These are phyloP conservation scores for Iguana delicatissima DNA, from an alignment of 2,797 vertebrate species.

Conservation along the genomic window DNA sequence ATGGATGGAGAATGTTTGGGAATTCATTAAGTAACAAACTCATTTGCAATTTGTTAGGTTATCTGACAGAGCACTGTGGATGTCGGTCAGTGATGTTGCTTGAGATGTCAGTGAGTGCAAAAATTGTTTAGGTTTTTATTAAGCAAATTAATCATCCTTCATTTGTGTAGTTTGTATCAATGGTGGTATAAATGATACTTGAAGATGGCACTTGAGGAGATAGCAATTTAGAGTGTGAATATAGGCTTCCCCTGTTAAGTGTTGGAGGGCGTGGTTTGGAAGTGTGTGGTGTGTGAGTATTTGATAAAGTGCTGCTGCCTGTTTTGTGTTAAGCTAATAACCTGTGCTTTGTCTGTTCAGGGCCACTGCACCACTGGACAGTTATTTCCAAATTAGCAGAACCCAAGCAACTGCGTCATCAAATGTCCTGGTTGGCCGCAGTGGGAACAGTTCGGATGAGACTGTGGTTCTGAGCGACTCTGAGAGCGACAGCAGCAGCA, in stretches of 20 bases:
- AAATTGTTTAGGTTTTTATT: no score
- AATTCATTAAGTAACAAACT: neutral
- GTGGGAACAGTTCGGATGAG: slow-evolving; percentile 79
- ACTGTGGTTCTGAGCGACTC: slow-evolving; percentile 80
- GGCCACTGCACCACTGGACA: slow-evolving; percentile 78
- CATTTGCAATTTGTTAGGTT: neutral
- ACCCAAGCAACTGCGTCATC: slow-evolving; percentile 70
- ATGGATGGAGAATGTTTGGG: neutral
- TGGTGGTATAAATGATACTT: neutral
- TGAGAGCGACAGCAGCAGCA: slow-evolving; percentile 66
- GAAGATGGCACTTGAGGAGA: neutral
- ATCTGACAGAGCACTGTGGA: neutral
- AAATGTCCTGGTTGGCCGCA: accelerated
- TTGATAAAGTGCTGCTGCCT: neutral
- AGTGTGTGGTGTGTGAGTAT: no score
- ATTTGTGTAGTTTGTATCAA: neutral
- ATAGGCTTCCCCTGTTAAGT: no score
- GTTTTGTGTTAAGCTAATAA: neutral
- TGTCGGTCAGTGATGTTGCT: no score
- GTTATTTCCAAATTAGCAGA: slow-evolving; percentile 84
- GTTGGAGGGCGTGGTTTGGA: no score
- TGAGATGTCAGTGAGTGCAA: no score
- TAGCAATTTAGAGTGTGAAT: neutral
- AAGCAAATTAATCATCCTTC: no score
- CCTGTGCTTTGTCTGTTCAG: slow-evolving; percentile 44